Evolutionary conservation across 1,140 invertebrate species (phyloP), one percentile per base, ranked within the genome.

Genomic region (Zaprionus gabonicus): DNA sequence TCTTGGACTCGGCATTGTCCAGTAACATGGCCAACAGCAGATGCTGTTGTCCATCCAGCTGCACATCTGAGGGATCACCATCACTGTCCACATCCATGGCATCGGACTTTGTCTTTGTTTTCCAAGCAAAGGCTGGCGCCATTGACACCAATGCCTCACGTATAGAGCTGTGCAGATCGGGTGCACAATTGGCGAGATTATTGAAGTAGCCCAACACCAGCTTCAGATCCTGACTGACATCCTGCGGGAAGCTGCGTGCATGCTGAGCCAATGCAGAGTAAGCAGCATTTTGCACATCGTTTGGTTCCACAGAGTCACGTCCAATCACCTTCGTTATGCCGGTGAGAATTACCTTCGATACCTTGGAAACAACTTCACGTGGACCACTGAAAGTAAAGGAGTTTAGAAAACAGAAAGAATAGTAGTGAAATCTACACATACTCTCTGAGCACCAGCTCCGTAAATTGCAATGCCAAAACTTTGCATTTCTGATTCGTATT

Each of bases 401-500:
- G 2, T 70, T 31, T 28, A 51, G 44, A 12, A 65, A 36, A 62
- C 41, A 7, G 27, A 6, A 23, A 25, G 13, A 4, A 31, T n/a
- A 17, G 6, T 10, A 65, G 17, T 0, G 13, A 12, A 12, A 51
- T 10, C n/a, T 15, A 4, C 23, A 93, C 95, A 95, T 93, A 97
- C 96, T 96, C 95, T 81, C 95, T 95, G 44, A 97, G 95, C 23
- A 98, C 95, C 83, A 97, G 96, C 62, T 96, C 94, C 51, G 97
- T 95, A 94, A 98, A 98, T 92, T 97, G 96, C 2, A 98, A 93
- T 28, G 97, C 96, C 85, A 97, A 93, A 25, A 95, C 95, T 81
- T 97, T 97, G 49, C 98, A 94, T 78, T 97, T 96, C 1, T 95
- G 94, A 93, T 98, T 97, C 1, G 97, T 97, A 85, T 97, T 96